Conservation (phyloP, 1,140 invertebrate species). For the Parapsyche elsis region DNA sequence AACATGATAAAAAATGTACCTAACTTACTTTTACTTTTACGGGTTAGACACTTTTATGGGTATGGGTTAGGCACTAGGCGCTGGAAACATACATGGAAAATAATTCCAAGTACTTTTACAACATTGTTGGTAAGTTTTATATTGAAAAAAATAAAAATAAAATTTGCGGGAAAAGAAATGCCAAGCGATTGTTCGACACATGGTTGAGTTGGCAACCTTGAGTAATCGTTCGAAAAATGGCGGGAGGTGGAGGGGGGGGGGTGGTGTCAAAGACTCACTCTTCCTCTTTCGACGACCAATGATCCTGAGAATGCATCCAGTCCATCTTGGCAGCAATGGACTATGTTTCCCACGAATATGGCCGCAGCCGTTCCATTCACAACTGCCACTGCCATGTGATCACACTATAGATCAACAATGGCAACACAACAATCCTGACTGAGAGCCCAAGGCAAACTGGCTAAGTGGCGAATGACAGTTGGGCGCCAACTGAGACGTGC, state of each 20-base stretch:
- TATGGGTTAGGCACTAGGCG: too few relatives aligned
- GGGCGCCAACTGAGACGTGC: not conserved
- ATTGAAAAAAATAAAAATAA: too few relatives aligned
- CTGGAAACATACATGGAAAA: too few relatives aligned
- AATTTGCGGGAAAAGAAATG: conserved; percentile 10
- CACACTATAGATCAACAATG: not conserved
- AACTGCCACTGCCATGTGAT: not conserved
- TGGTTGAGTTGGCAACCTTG: not conserved
- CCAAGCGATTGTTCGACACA: not conserved
- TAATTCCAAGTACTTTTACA: too few relatives aligned
- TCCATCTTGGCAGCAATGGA: conserved; percentile 57
- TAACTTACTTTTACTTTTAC: too few relatives aligned
- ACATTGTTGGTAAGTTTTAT: too few relatives aligned
- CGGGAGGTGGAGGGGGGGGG: not conserved
- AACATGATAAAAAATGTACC: too few relatives aligned
- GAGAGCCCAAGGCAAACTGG: not conserved
- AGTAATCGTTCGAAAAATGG: conserved; percentile 4
- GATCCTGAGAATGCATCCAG: conserved; percentile 58
- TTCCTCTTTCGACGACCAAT: conserved; percentile 60
- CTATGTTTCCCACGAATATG: conserved; percentile 60
- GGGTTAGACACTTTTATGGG: too few relatives aligned
- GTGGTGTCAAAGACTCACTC: conserved; percentile 56
- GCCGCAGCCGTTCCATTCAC: not conserved
- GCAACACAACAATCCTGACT: not conserved
- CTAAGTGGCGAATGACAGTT: not conserved